Evolutionary conservation across 2,113 vertebrate species (phyloP), one percentile per base, ranked within the genome.

Genomic region (Apteryx mantelli): DNA sequence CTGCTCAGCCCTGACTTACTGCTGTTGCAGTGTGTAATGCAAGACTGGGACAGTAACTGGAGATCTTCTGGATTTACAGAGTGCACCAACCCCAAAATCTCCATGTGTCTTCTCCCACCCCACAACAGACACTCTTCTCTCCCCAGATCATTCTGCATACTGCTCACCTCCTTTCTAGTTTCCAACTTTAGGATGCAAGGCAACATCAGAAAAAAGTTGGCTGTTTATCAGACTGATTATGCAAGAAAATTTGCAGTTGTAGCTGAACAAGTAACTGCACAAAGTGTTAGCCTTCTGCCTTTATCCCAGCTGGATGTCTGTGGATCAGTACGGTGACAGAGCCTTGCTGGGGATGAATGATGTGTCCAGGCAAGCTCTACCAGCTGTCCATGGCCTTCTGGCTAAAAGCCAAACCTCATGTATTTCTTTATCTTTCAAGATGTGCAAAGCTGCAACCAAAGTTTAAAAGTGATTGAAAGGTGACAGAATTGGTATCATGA

Each of bases 201-300:
- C 75, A 74, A 56, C 40, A 71, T 75, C 56, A 87, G 58, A 55
- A 91, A 26, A 63, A 56, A 16, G 15, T 20, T 44, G 46, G 46
- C 78, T 87, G 25, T 82, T 77, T 85, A 61, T 97, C 78, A 69
- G 30, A 36, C 70, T 77, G 70, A 77, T 95, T 77, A 94, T 91
- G 63, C 84, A 94, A 70, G 91, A 93, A n/a, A 82, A 92, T 61
- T 82, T 92, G 66, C 81, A 60, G 84, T 92, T 89, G 91, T 87
- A 95, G 84, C 74, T 70, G 80, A 87, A 63, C 53, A 66, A 89
- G 84, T 89, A 91, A 91, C 92, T 93, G 92, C 83, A 91, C 58
- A 69, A 84, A 89, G 36, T 2, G 32, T 87, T 92, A 34, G 60
- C 60, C 86, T 81, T 44, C 75, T 75, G 89, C 40, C 68, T 96